These are phyloP conservation scores for Irena cyanogastra DNA, from an alignment of 2,113 vertebrate genomes.

Conservation along the genomic window DNA sequence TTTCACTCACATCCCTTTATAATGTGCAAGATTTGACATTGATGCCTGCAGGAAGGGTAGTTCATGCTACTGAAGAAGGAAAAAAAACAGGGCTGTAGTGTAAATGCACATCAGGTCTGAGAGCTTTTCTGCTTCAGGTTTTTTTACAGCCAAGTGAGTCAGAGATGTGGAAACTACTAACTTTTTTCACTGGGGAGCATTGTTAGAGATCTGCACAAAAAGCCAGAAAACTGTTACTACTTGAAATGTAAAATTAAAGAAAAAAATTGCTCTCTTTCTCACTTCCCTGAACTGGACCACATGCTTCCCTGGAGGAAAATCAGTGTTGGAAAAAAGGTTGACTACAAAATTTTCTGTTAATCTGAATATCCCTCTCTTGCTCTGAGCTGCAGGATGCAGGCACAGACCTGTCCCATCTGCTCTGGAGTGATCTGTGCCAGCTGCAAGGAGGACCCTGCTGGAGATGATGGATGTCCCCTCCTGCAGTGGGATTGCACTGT, in stretches of 20 bases:
- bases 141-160: not conserved
- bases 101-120: not conserved
- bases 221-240: constrained; percentile 39
- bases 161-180: not conserved
- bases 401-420: not conserved
- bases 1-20: not conserved
- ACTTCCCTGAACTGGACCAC: constrained; percentile 23
- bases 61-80: not conserved
- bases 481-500: not conserved
- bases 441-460: not conserved
- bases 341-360: constrained; percentile 30
- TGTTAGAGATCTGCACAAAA: constrained; percentile 19
- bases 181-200: not conserved
- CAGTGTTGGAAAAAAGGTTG: constrained; percentile 29
- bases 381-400: not conserved
- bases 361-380: not conserved
- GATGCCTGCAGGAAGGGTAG: not conserved
- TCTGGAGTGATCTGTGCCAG: not conserved
- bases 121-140: not conserved
- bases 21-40: not conserved
- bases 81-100: not conserved
- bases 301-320: constrained; percentile 26
- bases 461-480: not conserved
- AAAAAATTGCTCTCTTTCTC: not conserved
- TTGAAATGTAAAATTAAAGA: constrained; percentile 32